Conservation (phyloP, 1,140 invertebrate species). For the Heliconius nattereri region DNA sequence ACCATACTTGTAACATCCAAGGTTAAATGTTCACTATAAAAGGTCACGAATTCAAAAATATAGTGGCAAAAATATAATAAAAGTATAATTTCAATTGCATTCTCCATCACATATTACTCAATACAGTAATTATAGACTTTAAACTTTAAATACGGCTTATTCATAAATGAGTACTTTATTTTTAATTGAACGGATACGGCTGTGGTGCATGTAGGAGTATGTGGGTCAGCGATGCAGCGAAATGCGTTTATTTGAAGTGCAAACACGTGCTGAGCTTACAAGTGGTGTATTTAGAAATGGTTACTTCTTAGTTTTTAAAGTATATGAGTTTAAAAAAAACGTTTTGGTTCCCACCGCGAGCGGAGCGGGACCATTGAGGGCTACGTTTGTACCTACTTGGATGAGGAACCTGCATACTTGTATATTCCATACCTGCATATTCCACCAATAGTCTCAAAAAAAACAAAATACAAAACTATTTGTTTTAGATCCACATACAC, state of each 20-base stretch:
- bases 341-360: too few relatives aligned
- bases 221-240: slow-evolving; percentile 41
- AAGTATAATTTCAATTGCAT: background rate
- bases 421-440: too few relatives aligned
- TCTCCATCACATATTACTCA: background rate
- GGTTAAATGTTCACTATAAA: background rate
- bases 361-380: too few relatives aligned
- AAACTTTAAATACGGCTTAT: slow-evolving; percentile 2
- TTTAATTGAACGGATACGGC: slow-evolving; percentile 52
- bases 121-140: slow-evolving; percentile 7
- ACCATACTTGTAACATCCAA: background rate
- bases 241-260: slow-evolving; percentile 39
- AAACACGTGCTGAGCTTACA: slow-evolving; percentile 27
- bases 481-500: too few relatives aligned
- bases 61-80: background rate
- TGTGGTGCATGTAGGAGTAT: slow-evolving; percentile 31
- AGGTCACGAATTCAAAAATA: background rate
- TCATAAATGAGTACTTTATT: slow-evolving; percentile 34
- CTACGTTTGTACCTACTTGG: too few relatives aligned
- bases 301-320: background rate
- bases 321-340: background rate
- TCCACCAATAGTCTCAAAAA: too few relatives aligned
- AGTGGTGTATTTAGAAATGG: background rate
- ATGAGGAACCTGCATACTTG: too few relatives aligned
- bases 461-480: too few relatives aligned